A percentile compares a stretch with the other conserved stretches of the same genome.
phyloP scores from a whole-genome alignment of 1,140 invertebrate genomes.

The Gonatopus flavifemur region DNA sequence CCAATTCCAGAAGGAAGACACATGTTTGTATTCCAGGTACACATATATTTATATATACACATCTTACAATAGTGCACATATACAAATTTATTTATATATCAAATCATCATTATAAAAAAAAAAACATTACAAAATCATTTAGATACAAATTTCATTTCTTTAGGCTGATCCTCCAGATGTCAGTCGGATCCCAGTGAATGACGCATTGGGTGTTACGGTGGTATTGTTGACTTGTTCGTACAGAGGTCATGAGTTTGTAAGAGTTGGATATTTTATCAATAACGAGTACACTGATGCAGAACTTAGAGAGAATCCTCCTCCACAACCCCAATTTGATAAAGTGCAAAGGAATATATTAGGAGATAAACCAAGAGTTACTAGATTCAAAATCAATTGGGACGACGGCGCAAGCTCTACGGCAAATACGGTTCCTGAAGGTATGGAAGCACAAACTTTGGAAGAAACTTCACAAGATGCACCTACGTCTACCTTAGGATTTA shows the following conservation, averaged over 20 bases:
- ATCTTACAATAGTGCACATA: too few species aligned
- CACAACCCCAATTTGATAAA: conserved; percentile 90
- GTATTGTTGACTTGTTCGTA: conserved; percentile 96
- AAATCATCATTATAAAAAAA: background rate
- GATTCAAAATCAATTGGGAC: conserved; percentile 98
- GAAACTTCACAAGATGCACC: conserved; percentile 47
- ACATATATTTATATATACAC: conserved; percentile 1
- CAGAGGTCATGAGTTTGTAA: conserved; percentile 88
- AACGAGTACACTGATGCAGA: conserved; percentile 96
- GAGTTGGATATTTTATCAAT: conserved; percentile 98
- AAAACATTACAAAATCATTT: background rate
- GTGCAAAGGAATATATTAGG: conserved; percentile 92
- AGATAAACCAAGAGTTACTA: conserved; percentile 90
- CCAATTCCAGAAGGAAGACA: conserved; percentile 96
- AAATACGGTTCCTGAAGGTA: conserved; percentile 39
- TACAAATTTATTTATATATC: background rate
- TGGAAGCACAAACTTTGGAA: conserved; percentile 46
- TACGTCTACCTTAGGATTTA: conserved; percentile 47
- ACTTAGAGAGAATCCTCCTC: conserved; percentile 91
- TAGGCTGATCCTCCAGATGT: conserved; percentile 95
- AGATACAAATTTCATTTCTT: conserved; percentile 41
- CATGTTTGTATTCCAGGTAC: conserved; percentile 94
- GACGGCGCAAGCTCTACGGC: conserved; percentile 62
- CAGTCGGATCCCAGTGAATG: conserved; percentile 88
- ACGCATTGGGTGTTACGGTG: conserved; percentile 96